phyloP scores from a whole-genome alignment of 1,140 invertebrate genomes.

The Neodiprion lecontei region DNA sequence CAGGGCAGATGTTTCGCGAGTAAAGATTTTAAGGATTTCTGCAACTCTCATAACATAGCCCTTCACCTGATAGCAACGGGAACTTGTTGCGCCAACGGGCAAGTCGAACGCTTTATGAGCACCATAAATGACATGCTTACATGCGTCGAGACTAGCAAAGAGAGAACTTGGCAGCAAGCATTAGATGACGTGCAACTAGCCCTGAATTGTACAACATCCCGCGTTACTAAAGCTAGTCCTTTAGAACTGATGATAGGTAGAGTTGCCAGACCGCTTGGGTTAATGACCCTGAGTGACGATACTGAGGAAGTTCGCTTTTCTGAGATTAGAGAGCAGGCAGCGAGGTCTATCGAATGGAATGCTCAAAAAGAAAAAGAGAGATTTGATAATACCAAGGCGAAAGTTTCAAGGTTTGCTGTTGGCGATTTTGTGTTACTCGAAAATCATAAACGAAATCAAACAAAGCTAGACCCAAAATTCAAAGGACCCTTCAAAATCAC shows the following conservation, averaged over 20 bases:
- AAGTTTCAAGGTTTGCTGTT: not conserved
- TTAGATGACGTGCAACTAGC: conserved; percentile 38
- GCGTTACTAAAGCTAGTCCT: conserved; percentile 36
- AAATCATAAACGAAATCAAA: conserved; percentile 48
- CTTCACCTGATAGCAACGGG: conserved; percentile 22
- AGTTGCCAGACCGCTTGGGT: conserved; percentile 34
- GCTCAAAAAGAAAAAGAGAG: not conserved
- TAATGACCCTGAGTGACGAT: conserved; percentile 30
- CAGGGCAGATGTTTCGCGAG: conserved; percentile 44
- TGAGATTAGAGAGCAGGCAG: not conserved
- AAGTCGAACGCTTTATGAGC: conserved; percentile 44
- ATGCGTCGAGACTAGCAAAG: conserved; percentile 29
- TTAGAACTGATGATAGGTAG: conserved; percentile 41
- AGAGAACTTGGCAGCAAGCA: conserved; percentile 37
- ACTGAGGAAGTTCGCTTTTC: not conserved
- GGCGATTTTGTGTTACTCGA: conserved; percentile 43
- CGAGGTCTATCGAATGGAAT: not conserved
- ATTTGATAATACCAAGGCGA: not conserved
- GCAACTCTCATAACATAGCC: conserved; percentile 26
- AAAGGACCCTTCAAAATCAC: conserved; percentile 42
- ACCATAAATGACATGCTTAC: conserved; percentile 42
- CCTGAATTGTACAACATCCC: conserved; percentile 39
- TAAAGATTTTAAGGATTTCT: conserved; percentile 42
- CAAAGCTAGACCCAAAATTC: conserved; percentile 45
- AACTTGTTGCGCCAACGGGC: conserved; percentile 24